These are phyloP conservation scores for Lamellibrachia luymesi DNA, from an alignment of 1,140 invertebrate species.

Conservation along the genomic window DNA sequence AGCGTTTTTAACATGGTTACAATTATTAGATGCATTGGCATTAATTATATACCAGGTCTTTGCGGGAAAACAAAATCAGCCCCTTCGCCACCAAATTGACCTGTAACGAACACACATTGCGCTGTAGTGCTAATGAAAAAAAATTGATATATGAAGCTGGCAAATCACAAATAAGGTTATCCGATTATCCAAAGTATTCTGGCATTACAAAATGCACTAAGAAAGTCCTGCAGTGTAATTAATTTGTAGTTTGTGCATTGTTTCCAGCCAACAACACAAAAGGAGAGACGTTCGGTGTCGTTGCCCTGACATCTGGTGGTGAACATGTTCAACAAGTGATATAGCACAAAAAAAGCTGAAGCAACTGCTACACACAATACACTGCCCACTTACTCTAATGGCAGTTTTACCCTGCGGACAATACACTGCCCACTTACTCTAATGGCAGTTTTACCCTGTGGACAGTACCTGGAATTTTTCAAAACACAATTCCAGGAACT, in stretches of 20 bases:
- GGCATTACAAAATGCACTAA: neutral
- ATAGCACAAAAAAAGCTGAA: neutral
- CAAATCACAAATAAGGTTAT: neutral
- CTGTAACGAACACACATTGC: neutral
- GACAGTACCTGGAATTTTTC: neutral
- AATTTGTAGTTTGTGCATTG: neutral
- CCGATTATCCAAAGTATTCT: neutral
- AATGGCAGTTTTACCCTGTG: too few species aligned
- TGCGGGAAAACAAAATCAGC: neutral
- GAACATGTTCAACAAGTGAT: neutral
- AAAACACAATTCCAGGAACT: neutral
- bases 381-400: neutral
- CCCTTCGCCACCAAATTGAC: neutral
- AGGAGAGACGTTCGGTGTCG: neutral
- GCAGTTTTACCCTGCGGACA: too few species aligned
- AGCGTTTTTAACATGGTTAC: neutral
- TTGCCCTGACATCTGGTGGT: neutral
- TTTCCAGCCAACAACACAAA: neutral
- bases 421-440: too few species aligned
- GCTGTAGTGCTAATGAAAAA: neutral
- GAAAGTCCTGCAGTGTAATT: neutral
- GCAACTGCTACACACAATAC: neutral
- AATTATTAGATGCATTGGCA: neutral
- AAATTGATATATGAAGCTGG: neutral
- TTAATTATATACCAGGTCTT: neutral